phyloP scores from a whole-genome alignment of 37 sponge, comb jelly and placozoan genomes.

The Cliona cf. orientalis region DNA sequence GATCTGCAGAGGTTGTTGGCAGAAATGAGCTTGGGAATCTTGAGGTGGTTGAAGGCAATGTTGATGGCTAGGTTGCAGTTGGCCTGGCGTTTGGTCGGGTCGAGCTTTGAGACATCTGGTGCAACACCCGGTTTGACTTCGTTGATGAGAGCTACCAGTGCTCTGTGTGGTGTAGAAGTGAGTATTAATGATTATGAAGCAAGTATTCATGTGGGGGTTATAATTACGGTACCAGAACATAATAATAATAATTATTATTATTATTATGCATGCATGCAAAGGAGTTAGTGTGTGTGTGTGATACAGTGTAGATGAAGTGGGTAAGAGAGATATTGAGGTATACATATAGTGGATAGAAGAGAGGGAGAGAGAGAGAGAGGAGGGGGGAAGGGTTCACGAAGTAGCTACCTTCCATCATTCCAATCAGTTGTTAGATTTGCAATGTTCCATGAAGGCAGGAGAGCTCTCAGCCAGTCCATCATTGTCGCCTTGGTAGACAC shows the following conservation, averaged over 20 bases:
- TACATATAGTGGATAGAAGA: no score
- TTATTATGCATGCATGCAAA: background rate
- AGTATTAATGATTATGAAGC: background rate
- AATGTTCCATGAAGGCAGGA: slow-evolving; percentile 66
- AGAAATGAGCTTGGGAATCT: slow-evolving; percentile 66
- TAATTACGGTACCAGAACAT: background rate
- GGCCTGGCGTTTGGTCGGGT: slow-evolving; percentile 58
- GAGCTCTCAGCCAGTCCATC: slow-evolving; percentile 67
- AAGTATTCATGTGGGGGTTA: background rate
- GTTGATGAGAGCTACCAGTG: slow-evolving; percentile 65
- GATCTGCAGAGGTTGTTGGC: slow-evolving; percentile 58
- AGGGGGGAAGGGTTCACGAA: no score
- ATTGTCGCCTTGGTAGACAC: slow-evolving; percentile 60
- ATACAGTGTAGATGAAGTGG: background rate
- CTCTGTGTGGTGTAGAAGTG: no score
- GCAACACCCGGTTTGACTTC: slow-evolving; percentile 72
- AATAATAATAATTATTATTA: background rate
- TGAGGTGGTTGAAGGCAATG: slow-evolving; percentile 68
- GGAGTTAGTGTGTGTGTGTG: background rate
- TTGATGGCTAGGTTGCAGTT: slow-evolving; percentile 76
- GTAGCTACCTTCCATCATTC: slow-evolving; percentile 61
- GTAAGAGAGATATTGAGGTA: background rate
- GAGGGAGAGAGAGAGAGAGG: no score
- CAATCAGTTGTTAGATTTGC: slow-evolving; percentile 77
- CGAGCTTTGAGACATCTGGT: slow-evolving; percentile 46